Base-by-base conservation (phyloP, 2,113 vertebrate genomes). In the Alligator mississippiensis region DNA sequence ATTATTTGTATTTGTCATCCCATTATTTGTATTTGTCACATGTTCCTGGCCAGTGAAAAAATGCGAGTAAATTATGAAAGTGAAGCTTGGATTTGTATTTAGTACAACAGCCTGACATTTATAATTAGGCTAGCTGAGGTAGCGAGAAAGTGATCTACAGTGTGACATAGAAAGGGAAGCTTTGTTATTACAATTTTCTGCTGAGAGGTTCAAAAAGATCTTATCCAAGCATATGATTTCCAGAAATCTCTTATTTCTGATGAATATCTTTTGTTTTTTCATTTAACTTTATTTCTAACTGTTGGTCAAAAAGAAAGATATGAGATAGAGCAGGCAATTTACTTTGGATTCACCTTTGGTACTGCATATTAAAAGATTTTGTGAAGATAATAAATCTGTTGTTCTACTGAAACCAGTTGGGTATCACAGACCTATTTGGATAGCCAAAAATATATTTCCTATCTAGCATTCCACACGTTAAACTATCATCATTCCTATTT, bases 21-120 rank as follows among this genome's bases (percentile, higher is more conserved):
- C 63, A 72, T 74, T 85, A 81, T 96, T 85, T 91, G 63, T 81
- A 34, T 90, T 12, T 82, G 74, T 78, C 78, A 94, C 80, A 38
- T 84, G 54, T 76, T 88, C 84, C 76, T 89, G 75, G 81, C 85
- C 91, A 91, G 94, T 38, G 81, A 89, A 91, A 90, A 4, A 16
- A 80, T 79, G 68, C 34, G 60, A 93, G 77, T 95, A 92, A 95
- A 96, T 97, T 88, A 94, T 96, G 93, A 92, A 96, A 59, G 75
- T 85, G 89, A 92, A 94, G 84, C 88, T 58, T 85, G 92, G 80
- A 79, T 93, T 89, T 70, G 55, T 84, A 79, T 72, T 92, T 91
- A 84, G 61, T 70, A 28, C 55, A 92, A 58, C 34, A 81, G 61
- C 27, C 64, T 34, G 79, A 54, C 57, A 57, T 90, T 79, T 88